Conservation (phyloP, 1,140 invertebrate genomes). For the Stenopsyche tienmushanensis region DNA sequence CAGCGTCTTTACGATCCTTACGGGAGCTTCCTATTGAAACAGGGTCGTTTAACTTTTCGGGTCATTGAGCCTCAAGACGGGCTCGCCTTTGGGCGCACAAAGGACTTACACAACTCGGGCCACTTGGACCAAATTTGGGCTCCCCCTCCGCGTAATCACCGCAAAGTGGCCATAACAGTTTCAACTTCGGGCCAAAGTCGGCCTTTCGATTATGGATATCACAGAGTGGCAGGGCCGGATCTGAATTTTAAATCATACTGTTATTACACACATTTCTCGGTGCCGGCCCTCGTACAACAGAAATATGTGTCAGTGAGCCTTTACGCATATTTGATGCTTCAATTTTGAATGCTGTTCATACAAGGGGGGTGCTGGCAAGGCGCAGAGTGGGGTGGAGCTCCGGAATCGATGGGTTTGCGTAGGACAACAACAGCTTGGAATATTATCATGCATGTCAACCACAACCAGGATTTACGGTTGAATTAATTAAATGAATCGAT, state of each 20-base stretch:
- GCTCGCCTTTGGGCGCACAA: not conserved
- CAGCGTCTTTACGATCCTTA: not conserved
- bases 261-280: not conserved
- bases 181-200: conserved; percentile 6
- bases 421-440: no score
- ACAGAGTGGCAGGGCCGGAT: not conserved
- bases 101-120: not conserved
- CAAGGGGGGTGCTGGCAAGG: no score
- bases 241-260: conserved; percentile 15
- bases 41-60: not conserved
- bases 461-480: no score
- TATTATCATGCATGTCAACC: no score
- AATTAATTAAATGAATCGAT: no score
- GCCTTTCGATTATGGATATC: conserved; percentile 15
- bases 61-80: not conserved
- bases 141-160: not conserved
- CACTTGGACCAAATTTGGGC: conserved; percentile 1
- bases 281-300: no score
- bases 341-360: no score
- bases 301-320: no score
- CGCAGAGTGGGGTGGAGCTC: no score
- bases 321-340: no score
- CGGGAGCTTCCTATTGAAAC: not conserved
- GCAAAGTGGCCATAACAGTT: conserved; percentile 14
- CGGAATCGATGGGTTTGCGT: no score